Percentiles rank a stretch among this genome's conserved stretches.
Conservation (phyloP, 2,888 invertebrate genomes). For the Gymnoscelis rufifasciata region DNA sequence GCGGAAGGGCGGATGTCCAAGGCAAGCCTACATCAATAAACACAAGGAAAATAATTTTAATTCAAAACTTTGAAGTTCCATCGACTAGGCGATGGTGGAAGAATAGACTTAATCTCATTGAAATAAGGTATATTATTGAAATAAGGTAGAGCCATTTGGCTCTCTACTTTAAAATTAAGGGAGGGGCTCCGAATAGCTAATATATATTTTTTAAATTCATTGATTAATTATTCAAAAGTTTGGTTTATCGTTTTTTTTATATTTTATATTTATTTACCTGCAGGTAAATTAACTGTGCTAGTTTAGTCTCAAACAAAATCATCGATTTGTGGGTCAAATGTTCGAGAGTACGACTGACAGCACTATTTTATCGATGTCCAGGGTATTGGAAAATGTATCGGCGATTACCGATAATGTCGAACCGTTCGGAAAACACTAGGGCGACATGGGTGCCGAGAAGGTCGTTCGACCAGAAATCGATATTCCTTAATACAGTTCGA, state of each 20-base stretch:
- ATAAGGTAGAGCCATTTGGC: too few relatives aligned
- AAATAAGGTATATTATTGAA: too few relatives aligned
- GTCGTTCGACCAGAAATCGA: conserved; percentile 72
- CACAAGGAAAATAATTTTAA: background rate
- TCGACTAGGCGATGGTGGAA: background rate
- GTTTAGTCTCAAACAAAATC: too few relatives aligned
- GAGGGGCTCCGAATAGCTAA: background rate
- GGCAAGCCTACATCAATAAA: conserved; percentile 1
- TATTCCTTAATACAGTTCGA: conserved; percentile 69
- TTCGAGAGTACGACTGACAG: conserved; percentile 2
- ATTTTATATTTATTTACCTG: too few relatives aligned
- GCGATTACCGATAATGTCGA: conserved; percentile 78
- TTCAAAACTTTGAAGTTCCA: background rate
- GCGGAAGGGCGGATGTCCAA: conserved; percentile 18
- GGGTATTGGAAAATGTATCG: conserved; percentile 68
- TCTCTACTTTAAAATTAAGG: conserved; percentile 1
- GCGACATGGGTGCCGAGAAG: conserved; percentile 59
- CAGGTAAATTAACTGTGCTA: too few relatives aligned
- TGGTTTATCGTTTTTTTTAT: too few relatives aligned
- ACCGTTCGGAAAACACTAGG: conserved; percentile 78
- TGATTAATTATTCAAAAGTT: too few relatives aligned
- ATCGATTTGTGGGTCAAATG: background rate
- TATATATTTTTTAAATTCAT: background rate
- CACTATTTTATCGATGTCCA: conserved; percentile 26
- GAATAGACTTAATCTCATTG: too few relatives aligned